Evolutionary conservation across 2,113 vertebrate genomes (phyloP).

Genomic region (Hyaena hyaena): DNA sequence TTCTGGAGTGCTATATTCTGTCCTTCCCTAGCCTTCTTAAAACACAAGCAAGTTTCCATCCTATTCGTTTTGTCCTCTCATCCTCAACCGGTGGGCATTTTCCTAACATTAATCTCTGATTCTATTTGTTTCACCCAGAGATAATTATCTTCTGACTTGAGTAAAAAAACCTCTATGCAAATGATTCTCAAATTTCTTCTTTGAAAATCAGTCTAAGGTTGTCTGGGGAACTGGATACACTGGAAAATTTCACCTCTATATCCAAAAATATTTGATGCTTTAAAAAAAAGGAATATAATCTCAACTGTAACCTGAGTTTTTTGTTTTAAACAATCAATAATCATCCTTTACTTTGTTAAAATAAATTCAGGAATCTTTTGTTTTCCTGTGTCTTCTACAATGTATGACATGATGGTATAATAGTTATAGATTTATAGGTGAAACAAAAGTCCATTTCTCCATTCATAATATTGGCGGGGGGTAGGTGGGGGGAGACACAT

Average conservation of each 20-base stretch:
- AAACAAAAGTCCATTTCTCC: constrained; percentile 44
- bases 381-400: background rate
- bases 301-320: background rate
- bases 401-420: background rate
- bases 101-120: background rate
- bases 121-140: background rate
- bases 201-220: constrained; percentile 46
- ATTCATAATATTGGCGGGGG: background rate
- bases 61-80: background rate
- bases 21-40: background rate
- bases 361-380: background rate
- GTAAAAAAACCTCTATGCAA: constrained; percentile 33
- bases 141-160: constrained; percentile 23
- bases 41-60: background rate
- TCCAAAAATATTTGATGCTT: constrained; percentile 18
- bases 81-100: background rate
- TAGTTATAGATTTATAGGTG: background rate
- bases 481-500: background rate
- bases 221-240: background rate
- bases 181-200: constrained; percentile 48
- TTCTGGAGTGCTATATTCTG: background rate
- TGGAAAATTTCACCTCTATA: constrained; percentile 18
- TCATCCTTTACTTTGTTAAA: constrained; percentile 19
- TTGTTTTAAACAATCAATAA: constrained; percentile 19
- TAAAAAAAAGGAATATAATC: background rate